Percentiles rank a stretch among this genome's conserved stretches.
These are phyloP conservation scores for Heliconius charithonia DNA, from an alignment of 2,888 invertebrate genomes.

Conservation along the genomic window DNA sequence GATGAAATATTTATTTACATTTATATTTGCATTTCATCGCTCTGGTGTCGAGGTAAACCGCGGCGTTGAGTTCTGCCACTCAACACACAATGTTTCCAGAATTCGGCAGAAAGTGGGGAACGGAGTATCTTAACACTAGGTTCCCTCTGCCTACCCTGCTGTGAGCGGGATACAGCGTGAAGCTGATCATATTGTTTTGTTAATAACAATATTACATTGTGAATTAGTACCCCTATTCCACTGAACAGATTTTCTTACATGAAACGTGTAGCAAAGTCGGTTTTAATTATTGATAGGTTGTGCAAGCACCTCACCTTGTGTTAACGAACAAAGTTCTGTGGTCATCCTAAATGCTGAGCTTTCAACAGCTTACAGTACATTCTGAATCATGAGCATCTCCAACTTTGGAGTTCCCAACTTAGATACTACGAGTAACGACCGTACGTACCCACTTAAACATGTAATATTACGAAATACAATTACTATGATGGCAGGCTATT, in stretches of 20 bases:
- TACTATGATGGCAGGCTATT: background rate
- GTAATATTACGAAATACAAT: background rate
- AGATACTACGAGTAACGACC: background rate
- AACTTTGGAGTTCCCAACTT: constrained; percentile 36
- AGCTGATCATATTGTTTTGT: too few species aligned
- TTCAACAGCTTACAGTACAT: constrained; percentile 43
- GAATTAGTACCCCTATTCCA: background rate
- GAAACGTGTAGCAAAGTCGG: constrained; percentile 6
- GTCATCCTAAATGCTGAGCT: constrained; percentile 45
- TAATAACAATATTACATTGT: background rate
- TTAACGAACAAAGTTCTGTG: constrained; percentile 43
- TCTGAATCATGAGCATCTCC: constrained; percentile 44
- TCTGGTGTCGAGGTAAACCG: too few species aligned
- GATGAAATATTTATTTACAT: too few species aligned
- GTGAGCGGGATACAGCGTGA: too few species aligned
- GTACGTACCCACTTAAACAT: constrained; percentile 3
- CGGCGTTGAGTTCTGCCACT: too few species aligned
- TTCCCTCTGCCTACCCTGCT: too few species aligned
- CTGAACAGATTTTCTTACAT: background rate
- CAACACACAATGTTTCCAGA: too few species aligned
- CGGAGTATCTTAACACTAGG: too few species aligned
- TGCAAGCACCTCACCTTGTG: constrained; percentile 37
- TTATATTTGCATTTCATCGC: too few species aligned
- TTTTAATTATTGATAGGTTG: constrained; percentile 30
- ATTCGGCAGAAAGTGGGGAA: too few species aligned